These are phyloP conservation scores for Aptenodytes patagonicus DNA, from an alignment of 2,113 vertebrate species.

Conservation along the genomic window DNA sequence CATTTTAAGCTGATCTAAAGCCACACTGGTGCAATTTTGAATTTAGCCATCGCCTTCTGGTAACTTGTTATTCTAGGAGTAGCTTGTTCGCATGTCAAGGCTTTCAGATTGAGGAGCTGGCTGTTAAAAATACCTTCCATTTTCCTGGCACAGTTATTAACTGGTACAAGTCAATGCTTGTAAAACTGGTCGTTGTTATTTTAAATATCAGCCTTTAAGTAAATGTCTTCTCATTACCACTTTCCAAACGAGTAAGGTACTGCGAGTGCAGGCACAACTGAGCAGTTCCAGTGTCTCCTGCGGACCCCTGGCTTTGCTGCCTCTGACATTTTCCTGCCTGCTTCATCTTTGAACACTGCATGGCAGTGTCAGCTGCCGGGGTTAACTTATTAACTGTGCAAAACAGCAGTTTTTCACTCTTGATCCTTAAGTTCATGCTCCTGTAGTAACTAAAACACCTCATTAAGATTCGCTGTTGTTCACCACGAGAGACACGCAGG, in stretches of 20 bases:
- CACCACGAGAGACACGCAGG: fast-evolving
- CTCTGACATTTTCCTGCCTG: neutral
- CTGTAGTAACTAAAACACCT: neutral
- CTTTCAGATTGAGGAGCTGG: slow-evolving; percentile 17
- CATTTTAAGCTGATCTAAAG: neutral
- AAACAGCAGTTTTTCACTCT: neutral
- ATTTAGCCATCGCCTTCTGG: slow-evolving; percentile 28
- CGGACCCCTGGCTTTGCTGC: neutral
- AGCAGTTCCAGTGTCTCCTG: neutral
- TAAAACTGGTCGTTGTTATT: slow-evolving; percentile 10
- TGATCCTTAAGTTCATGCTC: neutral
- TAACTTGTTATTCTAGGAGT: slow-evolving; percentile 6
- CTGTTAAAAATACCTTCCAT: slow-evolving; percentile 25
- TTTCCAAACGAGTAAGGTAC: neutral
- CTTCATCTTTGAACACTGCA: neutral
- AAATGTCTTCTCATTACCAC: neutral
- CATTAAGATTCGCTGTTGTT: neutral
- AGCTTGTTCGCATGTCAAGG: slow-evolving; percentile 2
- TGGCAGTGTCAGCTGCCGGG: neutral
- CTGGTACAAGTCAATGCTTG: neutral
- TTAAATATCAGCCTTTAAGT: slow-evolving; percentile 33
- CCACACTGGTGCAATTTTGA: neutral
- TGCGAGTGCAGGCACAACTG: neutral
- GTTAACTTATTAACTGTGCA: neutral
- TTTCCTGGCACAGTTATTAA: slow-evolving; percentile 29